phyloP scores from a whole-genome alignment of 2,888 invertebrate species.

The Melinaea menophilus region DNA sequence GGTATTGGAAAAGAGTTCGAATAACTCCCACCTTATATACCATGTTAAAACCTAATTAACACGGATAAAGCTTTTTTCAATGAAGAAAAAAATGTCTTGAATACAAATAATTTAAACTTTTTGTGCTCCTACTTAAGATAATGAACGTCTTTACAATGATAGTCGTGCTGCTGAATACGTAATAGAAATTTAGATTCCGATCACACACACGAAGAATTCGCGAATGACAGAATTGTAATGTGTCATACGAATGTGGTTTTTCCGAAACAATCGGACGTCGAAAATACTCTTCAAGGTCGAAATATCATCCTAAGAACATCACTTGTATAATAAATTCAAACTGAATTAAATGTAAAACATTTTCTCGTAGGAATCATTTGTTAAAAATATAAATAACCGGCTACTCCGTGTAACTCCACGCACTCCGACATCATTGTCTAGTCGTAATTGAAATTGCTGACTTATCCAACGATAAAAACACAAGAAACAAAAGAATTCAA shows the following conservation, averaged over 20 bases:
- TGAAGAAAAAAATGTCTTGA: background rate
- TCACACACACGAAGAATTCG: conserved; percentile 28
- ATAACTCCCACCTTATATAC: too few species aligned
- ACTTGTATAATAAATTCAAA: too few species aligned
- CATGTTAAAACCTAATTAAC: too few species aligned
- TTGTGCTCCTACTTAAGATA: background rate
- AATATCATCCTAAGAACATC: too few species aligned
- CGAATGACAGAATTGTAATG: conserved; percentile 24
- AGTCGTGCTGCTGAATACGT: conserved; percentile 3
- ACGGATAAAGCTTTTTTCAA: too few species aligned
- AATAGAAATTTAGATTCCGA: conserved; percentile 27
- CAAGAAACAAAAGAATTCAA: conserved; percentile 63
- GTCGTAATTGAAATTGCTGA: conserved; percentile 42
- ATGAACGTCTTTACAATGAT: background rate
- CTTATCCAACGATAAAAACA: conserved; percentile 60
- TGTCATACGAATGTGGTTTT: conserved; percentile 33
- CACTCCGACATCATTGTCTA: conserved; percentile 30
- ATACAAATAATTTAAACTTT: background rate
- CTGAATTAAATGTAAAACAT: background rate
- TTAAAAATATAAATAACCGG: conserved; percentile 17
- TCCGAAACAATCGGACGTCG: conserved; percentile 22
- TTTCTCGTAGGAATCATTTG: conserved; percentile 11
- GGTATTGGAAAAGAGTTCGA: too few species aligned
- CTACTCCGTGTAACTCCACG: conserved; percentile 26
- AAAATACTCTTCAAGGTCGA: background rate